Percentiles rank a stretch among this genome's conserved stretches.
Evolutionary conservation across 2,888 invertebrate genomes (phyloP).

Genomic region (Cosmia pyralina): DNA sequence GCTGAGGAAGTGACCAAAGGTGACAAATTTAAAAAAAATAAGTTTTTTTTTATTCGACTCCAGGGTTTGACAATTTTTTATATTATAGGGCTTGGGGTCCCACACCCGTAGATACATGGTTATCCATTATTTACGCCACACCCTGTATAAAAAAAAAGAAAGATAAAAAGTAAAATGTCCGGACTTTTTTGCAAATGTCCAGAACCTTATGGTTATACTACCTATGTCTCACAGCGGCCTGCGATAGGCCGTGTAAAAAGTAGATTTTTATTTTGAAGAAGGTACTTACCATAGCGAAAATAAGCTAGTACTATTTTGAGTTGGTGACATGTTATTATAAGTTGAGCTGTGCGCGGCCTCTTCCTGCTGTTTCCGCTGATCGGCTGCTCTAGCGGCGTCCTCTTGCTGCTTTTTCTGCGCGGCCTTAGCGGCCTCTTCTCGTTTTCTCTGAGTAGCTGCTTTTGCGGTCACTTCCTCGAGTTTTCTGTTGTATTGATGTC

Average conservation of each 20-base stretch:
- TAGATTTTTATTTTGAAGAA: background rate
- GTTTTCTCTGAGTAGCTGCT: no score
- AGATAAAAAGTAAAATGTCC: background rate
- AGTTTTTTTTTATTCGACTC: no score
- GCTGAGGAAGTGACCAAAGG: no score
- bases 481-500: no score
- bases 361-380: background rate
- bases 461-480: no score
- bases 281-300: background rate
- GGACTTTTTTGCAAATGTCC: background rate
- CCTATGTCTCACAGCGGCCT: background rate
- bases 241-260: background rate
- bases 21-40: no score
- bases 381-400: conserved; percentile 2
- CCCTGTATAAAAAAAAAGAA: background rate
- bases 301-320: background rate
- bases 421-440: no score
- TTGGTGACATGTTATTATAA: background rate
- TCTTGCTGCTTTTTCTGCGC: conserved; percentile 3
- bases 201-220: background rate
- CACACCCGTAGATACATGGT: no score
- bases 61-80: no score
- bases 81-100: no score
- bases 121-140: no score
- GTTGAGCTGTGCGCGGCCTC: background rate